phyloP scores from a whole-genome alignment of 2,888 invertebrate species.

The Tachina fera region DNA sequence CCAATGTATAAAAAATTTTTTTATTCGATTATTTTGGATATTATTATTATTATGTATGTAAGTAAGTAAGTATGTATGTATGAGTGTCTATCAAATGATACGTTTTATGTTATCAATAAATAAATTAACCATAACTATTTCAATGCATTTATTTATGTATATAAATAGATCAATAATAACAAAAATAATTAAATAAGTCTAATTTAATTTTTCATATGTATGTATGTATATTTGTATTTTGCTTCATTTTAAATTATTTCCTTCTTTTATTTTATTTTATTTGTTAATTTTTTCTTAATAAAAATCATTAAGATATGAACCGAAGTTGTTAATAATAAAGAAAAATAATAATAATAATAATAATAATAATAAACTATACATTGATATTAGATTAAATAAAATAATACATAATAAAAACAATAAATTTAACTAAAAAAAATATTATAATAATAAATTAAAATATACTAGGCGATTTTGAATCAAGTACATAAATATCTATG shows the following conservation, averaged over 20 bases:
- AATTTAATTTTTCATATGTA: conserved; percentile 36
- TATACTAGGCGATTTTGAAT: conserved; percentile 38
- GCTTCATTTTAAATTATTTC: conserved; percentile 37
- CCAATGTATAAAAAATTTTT: conserved; percentile 24
- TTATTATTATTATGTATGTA: neutral
- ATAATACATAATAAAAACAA: conserved; percentile 55
- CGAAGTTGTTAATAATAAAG: conserved; percentile 24
- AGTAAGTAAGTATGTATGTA: conserved; percentile 10
- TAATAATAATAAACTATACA: conserved; percentile 39
- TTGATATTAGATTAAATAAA: conserved; percentile 38
- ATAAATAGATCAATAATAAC: conserved; percentile 62
- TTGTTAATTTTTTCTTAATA: conserved; percentile 14
- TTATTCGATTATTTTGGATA: conserved; percentile 3
- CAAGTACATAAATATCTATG: conserved; percentile 13
- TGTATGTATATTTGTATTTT: conserved; percentile 2
- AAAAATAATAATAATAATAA: conserved; percentile 14
- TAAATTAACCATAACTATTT: conserved; percentile 62
- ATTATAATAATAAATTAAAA: conserved; percentile 54
- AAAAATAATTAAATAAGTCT: conserved; percentile 63
- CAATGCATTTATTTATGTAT: conserved; percentile 48
- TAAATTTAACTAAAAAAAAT: conserved; percentile 64
- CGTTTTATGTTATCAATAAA: conserved; percentile 30
- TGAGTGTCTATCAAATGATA: conserved; percentile 5
- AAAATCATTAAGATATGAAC: conserved; percentile 16
- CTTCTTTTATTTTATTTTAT: conserved; percentile 33